These are phyloP conservation scores for Chelon labrosus DNA, from an alignment of 2,797 vertebrate genomes.

Conservation along the genomic window DNA sequence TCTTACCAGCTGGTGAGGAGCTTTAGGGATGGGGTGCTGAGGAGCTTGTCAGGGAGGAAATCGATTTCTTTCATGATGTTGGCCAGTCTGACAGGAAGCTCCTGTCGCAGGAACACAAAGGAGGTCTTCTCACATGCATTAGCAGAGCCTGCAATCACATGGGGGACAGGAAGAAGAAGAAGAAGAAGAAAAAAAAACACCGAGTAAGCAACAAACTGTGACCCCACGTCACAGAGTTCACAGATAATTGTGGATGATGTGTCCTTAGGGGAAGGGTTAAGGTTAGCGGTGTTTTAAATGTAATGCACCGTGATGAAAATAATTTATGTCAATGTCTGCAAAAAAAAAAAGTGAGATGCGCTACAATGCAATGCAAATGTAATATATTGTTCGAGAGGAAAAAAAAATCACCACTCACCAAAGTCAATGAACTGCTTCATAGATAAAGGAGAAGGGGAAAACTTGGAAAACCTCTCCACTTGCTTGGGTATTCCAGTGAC, in stretches of 20 bases:
- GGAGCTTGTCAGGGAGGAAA: constrained; percentile 92
- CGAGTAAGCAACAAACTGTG: constrained; percentile 26
- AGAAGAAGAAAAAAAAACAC: neutral
- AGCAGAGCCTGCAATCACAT: constrained; percentile 87
- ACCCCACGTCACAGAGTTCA: constrained; percentile 10
- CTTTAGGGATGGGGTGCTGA: constrained; percentile 92
- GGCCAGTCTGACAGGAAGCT: constrained; percentile 95
- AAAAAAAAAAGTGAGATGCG: too few species aligned
- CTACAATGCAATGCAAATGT: too few species aligned
- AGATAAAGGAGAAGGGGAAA: constrained; percentile 94
- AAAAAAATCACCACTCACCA: constrained; percentile 83
- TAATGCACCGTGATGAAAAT: too few species aligned
- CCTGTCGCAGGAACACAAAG: constrained; percentile 95
- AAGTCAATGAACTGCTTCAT: constrained; percentile 99
- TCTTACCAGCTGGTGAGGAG: constrained; percentile 92
- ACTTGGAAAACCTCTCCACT: constrained; percentile 94
- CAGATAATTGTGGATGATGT: too few species aligned
- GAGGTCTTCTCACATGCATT: constrained; percentile 99
- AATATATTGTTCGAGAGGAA: neutral
- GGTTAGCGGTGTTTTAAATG: too few species aligned
- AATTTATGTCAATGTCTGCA: too few species aligned
- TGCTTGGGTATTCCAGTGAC: constrained; percentile 85
- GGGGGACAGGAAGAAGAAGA: constrained; percentile 15
- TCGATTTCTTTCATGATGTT: constrained; percentile 98
- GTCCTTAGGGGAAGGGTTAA: too few species aligned